Evolutionary conservation across 2,888 invertebrate genomes (phyloP), one percentile per base, ranked within the genome.

Genomic region (Argynnis bischoffii): DNA sequence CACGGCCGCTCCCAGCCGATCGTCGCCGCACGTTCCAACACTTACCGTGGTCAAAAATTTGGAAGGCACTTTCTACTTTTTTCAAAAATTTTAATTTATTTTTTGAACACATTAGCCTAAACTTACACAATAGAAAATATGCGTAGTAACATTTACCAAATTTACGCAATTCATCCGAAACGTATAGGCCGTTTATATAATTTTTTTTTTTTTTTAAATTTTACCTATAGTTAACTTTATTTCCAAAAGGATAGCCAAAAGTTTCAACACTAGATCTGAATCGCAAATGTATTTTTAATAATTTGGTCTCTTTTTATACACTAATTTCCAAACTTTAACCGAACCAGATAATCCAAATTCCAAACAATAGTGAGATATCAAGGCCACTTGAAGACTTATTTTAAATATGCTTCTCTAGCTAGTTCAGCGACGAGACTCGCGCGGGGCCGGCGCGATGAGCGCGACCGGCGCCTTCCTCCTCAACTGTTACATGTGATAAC

Each of bases 11-110:
- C 81, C 85, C 74, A 73, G 75, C 75, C 73, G 73, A 74, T 77
- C 77, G 80, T 88, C 94, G 94, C 93, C 94, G 90, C 89, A 88
- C 85, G 85, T 85, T 89, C 94, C 94, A 91, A 94, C 94, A 93
- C 93, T 94, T 89, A 90, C 87, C 90, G 89, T 93, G 92, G 92
- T 93, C 92, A 92, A 92, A 91, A 91, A 91, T 93, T 94, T 95
- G 95, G 95, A 96, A 96, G 96, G 96, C 96, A 96, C 95, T 96
- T 95, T 95, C 95, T 95, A 95, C 95, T 93, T 94, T 93, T 60
- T 94, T 93, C 85, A 88, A 91, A 91, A 89, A 86, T 87, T 91
- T 90, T 85, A 92, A 88, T 92, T 92, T 88, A 87, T 80, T 91
- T 94, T 95, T 95, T 95, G 95, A 95, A 95, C 95, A 95, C 95